Evolutionary conservation across 2,888 invertebrate genomes (phyloP).

Genomic region (Dynastes tityus): DNA sequence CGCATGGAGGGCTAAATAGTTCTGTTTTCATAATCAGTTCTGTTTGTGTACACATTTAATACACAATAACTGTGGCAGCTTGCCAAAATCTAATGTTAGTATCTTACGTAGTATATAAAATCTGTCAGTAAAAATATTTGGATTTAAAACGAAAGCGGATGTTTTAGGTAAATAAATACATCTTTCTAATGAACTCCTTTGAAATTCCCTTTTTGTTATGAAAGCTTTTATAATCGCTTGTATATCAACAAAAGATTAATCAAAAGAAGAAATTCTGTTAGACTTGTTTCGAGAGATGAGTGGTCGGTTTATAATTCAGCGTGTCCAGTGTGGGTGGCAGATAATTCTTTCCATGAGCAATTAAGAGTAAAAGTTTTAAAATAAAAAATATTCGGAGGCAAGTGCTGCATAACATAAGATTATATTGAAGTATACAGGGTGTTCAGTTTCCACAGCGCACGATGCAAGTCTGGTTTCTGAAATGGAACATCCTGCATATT

Average conservation of each 20-base stretch:
- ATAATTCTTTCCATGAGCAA: too few species aligned
- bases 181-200: neutral
- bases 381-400: too few species aligned
- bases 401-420: too few species aligned
- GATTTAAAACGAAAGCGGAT: constrained; percentile 24
- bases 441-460: too few species aligned
- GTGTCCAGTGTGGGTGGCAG: too few species aligned
- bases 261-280: constrained; percentile 17
- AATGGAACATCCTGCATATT: too few species aligned
- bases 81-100: constrained; percentile 17
- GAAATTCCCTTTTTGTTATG: too few species aligned
- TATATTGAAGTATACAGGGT: too few species aligned
- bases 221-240: too few species aligned
- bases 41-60: neutral
- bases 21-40: neutral
- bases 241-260: constrained; percentile 4
- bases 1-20: neutral
- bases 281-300: neutral
- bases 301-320: too few species aligned
- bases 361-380: too few species aligned
- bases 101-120: constrained; percentile 11
- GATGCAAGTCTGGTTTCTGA: too few species aligned
- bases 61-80: constrained; percentile 5
- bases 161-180: constrained; percentile 10
- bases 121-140: constrained; percentile 20